Conservation (phyloP, 1,140 invertebrate species). For the Psix sp. region DNA sequence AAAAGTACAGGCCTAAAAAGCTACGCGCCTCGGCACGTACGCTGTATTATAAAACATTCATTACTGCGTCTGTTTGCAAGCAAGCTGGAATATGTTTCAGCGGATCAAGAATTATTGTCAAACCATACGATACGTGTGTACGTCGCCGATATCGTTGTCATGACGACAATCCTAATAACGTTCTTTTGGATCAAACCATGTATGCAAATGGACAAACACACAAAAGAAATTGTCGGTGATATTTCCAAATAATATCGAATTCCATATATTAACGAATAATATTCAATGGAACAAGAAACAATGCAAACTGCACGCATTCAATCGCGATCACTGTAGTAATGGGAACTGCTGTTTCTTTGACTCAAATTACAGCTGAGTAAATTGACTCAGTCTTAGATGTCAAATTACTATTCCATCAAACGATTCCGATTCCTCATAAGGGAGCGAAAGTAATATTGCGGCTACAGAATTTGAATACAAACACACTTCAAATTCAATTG, state of each 20-base stretch:
- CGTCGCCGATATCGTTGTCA: conserved; percentile 34
- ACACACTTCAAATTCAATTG: no score
- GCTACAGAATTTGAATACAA: no score
- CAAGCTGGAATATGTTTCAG: conserved; percentile 10
- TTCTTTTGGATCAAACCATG: conserved; percentile 19
- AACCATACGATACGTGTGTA: conserved; percentile 24
- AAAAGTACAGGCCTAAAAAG: conserved; percentile 30
- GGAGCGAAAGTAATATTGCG: no score
- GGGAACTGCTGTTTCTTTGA: no score
- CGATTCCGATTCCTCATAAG: no score
- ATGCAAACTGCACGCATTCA: no score
- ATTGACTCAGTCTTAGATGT: no score
- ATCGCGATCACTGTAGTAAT: no score
- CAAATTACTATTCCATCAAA: no score
- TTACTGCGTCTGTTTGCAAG: conserved; percentile 29
- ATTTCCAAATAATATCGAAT: conserved; percentile 12
- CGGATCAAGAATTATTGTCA: conserved; percentile 33
- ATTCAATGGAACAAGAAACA: no score
- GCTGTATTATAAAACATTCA: conserved; percentile 34
- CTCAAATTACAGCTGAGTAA: no score
- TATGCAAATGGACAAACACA: conserved; percentile 5
- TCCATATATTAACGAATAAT: conserved; percentile 4
- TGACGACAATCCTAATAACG: conserved; percentile 34
- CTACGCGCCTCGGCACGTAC: background rate
- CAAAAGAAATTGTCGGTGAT: conserved; percentile 11